These are phyloP conservation scores for Zoanthus gigantus DNA, from an alignment of 92 coral and sea anemone genomes.

Conservation along the genomic window DNA sequence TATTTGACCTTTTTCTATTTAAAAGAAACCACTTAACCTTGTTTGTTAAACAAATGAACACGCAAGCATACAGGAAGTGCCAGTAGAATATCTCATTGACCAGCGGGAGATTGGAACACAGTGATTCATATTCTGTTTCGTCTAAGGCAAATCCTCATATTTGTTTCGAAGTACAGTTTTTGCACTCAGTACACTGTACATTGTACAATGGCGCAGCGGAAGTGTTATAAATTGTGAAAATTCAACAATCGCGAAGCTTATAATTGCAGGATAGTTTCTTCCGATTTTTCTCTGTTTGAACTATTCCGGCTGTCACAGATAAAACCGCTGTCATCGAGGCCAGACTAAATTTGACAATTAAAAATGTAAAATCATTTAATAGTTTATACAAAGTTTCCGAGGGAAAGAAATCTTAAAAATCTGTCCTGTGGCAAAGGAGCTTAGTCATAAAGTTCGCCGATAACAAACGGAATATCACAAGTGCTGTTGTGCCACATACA, in stretches of 20 bases:
- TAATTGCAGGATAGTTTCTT: neutral
- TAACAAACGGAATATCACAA: neutral
- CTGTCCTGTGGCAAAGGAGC: neutral
- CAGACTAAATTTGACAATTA: too few relatives aligned
- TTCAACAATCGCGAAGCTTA: too few relatives aligned
- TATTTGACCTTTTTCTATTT: neutral
- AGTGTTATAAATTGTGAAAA: neutral
- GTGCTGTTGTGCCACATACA: neutral
- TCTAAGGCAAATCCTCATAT: neutral
- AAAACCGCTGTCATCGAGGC: neutral
- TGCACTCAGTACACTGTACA: neutral
- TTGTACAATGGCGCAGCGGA: neutral
- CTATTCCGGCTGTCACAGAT: neutral
- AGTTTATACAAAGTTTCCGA: neutral
- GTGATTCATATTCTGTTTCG: neutral
- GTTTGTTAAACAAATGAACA: neutral
- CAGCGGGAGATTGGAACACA: constrained; percentile 21
- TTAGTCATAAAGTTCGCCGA: neutral
- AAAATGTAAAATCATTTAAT: neutral
- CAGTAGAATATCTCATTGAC: neutral
- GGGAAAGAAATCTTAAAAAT: neutral
- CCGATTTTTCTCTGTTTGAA: neutral
- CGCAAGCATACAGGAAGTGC: constrained; percentile 20
- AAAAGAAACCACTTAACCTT: constrained; percentile 1
- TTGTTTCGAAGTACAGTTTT: neutral